A percentile compares a stretch with the other conserved stretches of the same genome.
phyloP scores from a whole-genome alignment of 2,888 invertebrate genomes.

The Philereme vetulata region DNA sequence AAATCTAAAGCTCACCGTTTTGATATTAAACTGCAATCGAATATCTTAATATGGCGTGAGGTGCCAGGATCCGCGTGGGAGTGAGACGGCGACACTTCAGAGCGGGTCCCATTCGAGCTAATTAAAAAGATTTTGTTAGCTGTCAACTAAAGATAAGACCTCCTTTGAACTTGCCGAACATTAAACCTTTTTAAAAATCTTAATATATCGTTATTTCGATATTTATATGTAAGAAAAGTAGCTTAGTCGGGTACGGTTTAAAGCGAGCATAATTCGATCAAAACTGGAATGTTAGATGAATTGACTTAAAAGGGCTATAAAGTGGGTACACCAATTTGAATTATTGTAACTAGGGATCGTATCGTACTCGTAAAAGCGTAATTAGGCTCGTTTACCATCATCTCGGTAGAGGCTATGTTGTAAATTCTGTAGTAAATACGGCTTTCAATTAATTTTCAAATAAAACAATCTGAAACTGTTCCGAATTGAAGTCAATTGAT shows the following conservation, averaged over 20 bases:
- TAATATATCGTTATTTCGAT: constrained; percentile 13
- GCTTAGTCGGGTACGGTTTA: constrained; percentile 30
- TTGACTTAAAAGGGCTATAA: constrained; percentile 33
- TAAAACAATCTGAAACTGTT: constrained; percentile 17
- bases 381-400: constrained; percentile 34
- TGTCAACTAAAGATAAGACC: constrained; percentile 76
- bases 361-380: no score
- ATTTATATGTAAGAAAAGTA: constrained; percentile 17
- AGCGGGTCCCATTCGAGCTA: constrained; percentile 55
- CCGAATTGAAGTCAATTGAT: not conserved
- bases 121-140: constrained; percentile 83
- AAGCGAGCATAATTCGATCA: constrained; percentile 26
- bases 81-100: constrained; percentile 45
- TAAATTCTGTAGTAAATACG: constrained; percentile 25
- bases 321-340: constrained; percentile 33
- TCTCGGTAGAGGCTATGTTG: constrained; percentile 22
- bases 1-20: constrained; percentile 6
- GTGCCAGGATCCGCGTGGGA: constrained; percentile 55
- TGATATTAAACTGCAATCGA: constrained; percentile 21
- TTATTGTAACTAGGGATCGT: constrained; percentile 29
- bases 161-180: constrained; percentile 66
- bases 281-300: constrained; percentile 34
- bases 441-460: constrained; percentile 19
- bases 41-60: constrained; percentile 39
- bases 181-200: constrained; percentile 32